These are phyloP conservation scores for Eulemur rufifrons DNA, from an alignment of 2,113 vertebrate genomes.

Conservation along the genomic window DNA sequence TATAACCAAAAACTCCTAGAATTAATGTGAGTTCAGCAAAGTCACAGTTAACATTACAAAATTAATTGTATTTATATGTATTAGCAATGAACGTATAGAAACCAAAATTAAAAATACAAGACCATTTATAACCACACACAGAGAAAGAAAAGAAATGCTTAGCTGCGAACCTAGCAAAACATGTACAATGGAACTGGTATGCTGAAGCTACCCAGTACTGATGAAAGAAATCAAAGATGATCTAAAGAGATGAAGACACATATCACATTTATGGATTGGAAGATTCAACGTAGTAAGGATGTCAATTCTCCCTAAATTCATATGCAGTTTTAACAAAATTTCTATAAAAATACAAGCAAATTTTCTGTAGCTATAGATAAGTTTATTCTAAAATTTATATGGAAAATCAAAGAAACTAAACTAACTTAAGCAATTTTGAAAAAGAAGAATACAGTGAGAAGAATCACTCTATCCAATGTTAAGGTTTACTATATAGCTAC, in stretches of 20 bases:
- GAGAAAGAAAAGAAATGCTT: background rate
- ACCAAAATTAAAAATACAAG: background rate
- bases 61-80: background rate
- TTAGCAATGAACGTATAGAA: background rate
- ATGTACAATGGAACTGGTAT: background rate
- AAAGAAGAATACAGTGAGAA: background rate
- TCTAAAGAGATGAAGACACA: background rate
- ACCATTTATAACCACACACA: background rate
- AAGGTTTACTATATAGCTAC: background rate
- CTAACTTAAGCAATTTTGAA: background rate
- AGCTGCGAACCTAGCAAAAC: background rate
- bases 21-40: background rate
- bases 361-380: background rate
- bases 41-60: background rate
- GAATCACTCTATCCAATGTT: too few species aligned
- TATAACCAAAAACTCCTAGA: background rate
- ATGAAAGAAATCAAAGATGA: background rate
- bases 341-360: background rate
- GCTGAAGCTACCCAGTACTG: background rate
- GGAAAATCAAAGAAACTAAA: background rate
- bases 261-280: background rate
- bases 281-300: background rate
- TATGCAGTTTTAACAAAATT: background rate
- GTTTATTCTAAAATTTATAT: background rate
- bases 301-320: background rate